These are phyloP conservation scores for Dryocosmus kuriphilus DNA, from an alignment of 2,888 invertebrate species.

Conservation along the genomic window DNA sequence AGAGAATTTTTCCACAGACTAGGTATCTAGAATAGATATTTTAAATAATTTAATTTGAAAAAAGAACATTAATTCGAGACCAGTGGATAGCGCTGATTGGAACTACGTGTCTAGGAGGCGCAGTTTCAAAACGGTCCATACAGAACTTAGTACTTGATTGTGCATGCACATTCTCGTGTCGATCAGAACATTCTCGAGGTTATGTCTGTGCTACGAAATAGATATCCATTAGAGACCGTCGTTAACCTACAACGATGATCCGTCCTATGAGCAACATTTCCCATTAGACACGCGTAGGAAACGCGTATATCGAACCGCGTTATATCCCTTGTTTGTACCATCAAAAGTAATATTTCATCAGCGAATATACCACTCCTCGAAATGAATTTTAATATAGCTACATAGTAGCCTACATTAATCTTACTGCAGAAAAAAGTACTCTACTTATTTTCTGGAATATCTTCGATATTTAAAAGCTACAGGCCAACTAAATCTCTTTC, in stretches of 20 bases:
- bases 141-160: conserved; percentile 11
- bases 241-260: conserved; percentile 44
- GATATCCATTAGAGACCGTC: conserved; percentile 58
- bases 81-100: not conserved
- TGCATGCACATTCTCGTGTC: not conserved
- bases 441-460: not conserved
- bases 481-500: too few relatives aligned
- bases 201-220: conserved; percentile 50
- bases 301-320: conserved; percentile 28
- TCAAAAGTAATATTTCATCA: not conserved
- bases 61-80: too few relatives aligned
- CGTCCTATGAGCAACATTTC: conserved; percentile 41
- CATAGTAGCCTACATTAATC: too few relatives aligned
- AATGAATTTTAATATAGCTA: too few relatives aligned
- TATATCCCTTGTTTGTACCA: not conserved
- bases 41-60: too few relatives aligned
- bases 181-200: conserved; percentile 46
- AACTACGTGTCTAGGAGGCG: not conserved
- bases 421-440: too few relatives aligned
- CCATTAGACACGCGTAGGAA: conserved; percentile 41
- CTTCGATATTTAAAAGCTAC: too few relatives aligned
- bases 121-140: not conserved
- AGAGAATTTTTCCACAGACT: too few relatives aligned
- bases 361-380: not conserved
- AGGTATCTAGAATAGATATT: too few relatives aligned